phyloP scores from a whole-genome alignment of 2,797 vertebrate species.

The Dendrocincla tyrannina region DNA sequence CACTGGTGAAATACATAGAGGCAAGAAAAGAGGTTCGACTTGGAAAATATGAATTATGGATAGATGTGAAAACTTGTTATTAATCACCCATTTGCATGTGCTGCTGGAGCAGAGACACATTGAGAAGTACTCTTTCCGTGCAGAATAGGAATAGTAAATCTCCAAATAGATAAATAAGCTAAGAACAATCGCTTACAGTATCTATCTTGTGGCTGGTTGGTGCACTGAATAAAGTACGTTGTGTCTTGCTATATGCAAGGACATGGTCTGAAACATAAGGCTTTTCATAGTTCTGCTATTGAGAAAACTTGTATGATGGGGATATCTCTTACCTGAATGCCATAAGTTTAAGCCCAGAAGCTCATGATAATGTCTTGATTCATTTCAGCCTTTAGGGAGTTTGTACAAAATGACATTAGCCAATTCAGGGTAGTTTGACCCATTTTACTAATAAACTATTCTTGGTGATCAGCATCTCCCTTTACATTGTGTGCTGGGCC shows the following conservation, averaged over 20 bases:
- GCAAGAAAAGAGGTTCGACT: background rate
- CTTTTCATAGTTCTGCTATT: background rate
- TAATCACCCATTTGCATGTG: background rate
- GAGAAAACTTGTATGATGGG: background rate
- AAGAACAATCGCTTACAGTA: background rate
- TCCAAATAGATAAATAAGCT: background rate
- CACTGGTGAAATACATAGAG: slow-evolving; percentile 24
- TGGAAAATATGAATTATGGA: background rate
- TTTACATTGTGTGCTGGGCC: background rate
- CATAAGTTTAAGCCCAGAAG: background rate
- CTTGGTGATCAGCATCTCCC: background rate
- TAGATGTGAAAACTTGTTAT: background rate
- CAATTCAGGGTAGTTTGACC: background rate
- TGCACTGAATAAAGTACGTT: background rate
- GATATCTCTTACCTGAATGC: background rate
- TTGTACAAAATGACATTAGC: background rate
- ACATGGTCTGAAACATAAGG: background rate
- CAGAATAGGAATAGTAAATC: background rate
- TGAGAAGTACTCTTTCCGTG: background rate
- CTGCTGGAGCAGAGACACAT: background rate
- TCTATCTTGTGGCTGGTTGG: background rate
- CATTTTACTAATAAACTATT: background rate
- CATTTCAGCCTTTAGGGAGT: background rate
- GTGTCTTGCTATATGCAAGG: background rate
- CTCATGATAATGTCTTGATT: background rate